Evolutionary conservation across 2,113 vertebrate species (phyloP).

Genomic region (Ranitomeya imitator): DNA sequence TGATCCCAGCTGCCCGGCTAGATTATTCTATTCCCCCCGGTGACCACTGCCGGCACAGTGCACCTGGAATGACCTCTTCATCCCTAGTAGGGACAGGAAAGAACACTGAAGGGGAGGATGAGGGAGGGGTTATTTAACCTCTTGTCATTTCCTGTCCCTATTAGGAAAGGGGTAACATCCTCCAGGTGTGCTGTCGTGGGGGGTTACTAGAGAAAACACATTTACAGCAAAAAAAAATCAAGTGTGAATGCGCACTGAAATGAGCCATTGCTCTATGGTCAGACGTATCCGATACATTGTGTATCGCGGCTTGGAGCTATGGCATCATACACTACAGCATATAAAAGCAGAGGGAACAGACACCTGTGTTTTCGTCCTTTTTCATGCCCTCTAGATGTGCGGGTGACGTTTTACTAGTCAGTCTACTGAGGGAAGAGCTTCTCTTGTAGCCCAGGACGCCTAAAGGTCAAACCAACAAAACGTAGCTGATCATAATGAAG

Average conservation of each 20-base stretch:
- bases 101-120: too few relatives aligned
- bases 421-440: constrained; percentile 85
- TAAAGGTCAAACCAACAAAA: constrained; percentile 73
- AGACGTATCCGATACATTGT: background rate
- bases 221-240: background rate
- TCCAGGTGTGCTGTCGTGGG: too few relatives aligned
- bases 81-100: too few relatives aligned
- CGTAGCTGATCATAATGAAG: constrained; percentile 59
- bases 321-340: background rate
- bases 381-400: constrained; percentile 76
- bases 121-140: too few relatives aligned
- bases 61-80: too few relatives aligned
- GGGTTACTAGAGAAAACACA: too few relatives aligned
- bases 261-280: background rate
- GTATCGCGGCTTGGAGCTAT: background rate
- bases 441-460: constrained; percentile 81
- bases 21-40: too few relatives aligned
- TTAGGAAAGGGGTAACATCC: too few relatives aligned
- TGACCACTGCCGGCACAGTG: too few relatives aligned
- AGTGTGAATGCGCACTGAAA: background rate
- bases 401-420: constrained; percentile 74
- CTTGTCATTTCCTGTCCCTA: too few relatives aligned
- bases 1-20: too few relatives aligned
- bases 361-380: constrained; percentile 81
- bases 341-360: constrained; percentile 63